Evolutionary conservation across 2,113 vertebrate genomes (phyloP), one percentile per base, ranked within the genome.

Genomic region (Pachypanchax playfairii): DNA sequence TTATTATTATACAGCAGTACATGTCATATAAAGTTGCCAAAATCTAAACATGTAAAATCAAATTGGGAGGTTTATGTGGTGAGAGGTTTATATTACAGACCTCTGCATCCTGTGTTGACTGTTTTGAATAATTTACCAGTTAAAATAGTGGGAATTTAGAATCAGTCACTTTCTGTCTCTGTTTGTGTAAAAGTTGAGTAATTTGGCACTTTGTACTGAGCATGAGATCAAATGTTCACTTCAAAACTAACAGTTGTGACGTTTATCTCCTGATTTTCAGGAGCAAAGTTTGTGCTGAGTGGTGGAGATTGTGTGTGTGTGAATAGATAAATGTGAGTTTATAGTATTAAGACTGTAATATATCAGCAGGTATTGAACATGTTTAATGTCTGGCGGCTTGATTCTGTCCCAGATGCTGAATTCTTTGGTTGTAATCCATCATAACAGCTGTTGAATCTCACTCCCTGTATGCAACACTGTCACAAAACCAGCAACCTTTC

Each of bases 331-430:
- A 70, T 15, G 65, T 46, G 21, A 67, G 70, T 83, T 84, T 72
- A 79, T 87, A 52, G 35, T 57, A 44, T 43, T 72, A 52, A 57
- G 20, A 79, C 69, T 64, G 14, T 3, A 26, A 80, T 24, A 70
- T 72, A 46, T 78, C 70, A 41, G 70, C 51, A 58, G 62, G 73
- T 70, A 73, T 79, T 56, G 52, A 68, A 48, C 46, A 64, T 79
- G 57, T 80, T 85, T 76, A 65, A 57, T 51, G 41, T 85, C 82
- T 79, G 77, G 73, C 73, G 77, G 58, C 80, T 83, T 81, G 71
- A 36, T 81, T 69, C 22, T 22, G 18, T 50, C 52, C 68, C 62
- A 48, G 42, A 58, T 1, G 33, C 73, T 52, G 22, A 80, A 65
- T 60, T 59, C 3, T 4, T 54, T 26, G 59, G 46, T 63, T 49